Evolutionary conservation across 2,797 vertebrate genomes (phyloP), one percentile per base, ranked within the genome.

Genomic region (Myotis vivesi): DNA sequence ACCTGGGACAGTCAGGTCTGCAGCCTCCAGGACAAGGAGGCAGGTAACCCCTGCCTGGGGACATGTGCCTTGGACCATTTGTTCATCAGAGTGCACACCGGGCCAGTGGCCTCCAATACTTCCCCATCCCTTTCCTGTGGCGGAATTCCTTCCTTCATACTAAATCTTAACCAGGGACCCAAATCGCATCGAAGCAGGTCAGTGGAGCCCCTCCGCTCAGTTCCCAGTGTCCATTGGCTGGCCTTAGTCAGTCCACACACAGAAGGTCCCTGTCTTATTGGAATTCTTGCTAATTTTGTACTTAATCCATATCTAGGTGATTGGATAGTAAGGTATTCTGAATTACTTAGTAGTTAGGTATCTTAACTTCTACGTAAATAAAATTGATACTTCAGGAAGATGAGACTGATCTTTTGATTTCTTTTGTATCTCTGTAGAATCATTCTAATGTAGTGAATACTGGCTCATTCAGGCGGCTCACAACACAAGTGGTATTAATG

Each of bases 351-450:
- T 86, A 53, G 51, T 79, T 38, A 46, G 87, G 17, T 15, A 11
- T 68, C n/a, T 36, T 19, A 19, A 33, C n/a, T 33, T 36, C 64
- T 36, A 36, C 17, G 4, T 33, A 17, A 66, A 62, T 91, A 83
- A 79, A 91, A 87, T 12, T 23, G 36, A 51, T 75, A 7, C 59
- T 93, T 69, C 33, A 41, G 11, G 57, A 82, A 64, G n/a, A 55
- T 82, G 5, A 0, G 30, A 10, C 62, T 92, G 49, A 72, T 66
- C 36, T 46, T 62, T 57, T 55, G 3, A n/a, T 92, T 80, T 55
- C 28, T 87, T 86, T 92, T 49, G 53, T 89, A 82, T 92, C 15
- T 83, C 57, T 81, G 71, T 44, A 75, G 49, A 81, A 17, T 51
- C 2, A 22, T n/a, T 68, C 22, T 46, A 33, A 66, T 13, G 1